Evolutionary conservation across 2,888 invertebrate genomes (phyloP).

Genomic region (Mamestra brassicae): DNA sequence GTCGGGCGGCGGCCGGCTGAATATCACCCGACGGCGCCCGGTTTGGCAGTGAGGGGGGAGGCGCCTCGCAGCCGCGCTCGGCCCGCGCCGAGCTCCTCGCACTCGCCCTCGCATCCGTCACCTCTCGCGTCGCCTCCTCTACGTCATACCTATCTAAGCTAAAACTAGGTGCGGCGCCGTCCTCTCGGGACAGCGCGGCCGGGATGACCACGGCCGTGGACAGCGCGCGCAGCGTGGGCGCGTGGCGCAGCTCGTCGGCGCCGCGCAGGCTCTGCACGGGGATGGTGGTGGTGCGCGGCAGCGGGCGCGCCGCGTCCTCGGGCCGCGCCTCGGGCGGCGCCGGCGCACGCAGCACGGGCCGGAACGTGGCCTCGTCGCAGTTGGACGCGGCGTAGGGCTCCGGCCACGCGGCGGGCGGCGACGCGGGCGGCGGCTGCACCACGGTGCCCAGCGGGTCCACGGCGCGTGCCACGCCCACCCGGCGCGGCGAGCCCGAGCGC

Average conservation of each 20-base stretch:
- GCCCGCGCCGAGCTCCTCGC: slow-evolving; percentile 64
- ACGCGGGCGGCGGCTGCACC: slow-evolving; percentile 76
- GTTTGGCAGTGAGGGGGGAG: slow-evolving; percentile 81
- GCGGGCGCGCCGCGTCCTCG: slow-evolving; percentile 76
- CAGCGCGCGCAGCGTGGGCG: slow-evolving; percentile 65
- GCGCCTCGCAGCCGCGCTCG: slow-evolving; percentile 72
- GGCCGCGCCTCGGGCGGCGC: slow-evolving; percentile 79
- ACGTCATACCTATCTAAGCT: slow-evolving; percentile 67
- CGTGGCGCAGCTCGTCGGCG: slow-evolving; percentile 51
- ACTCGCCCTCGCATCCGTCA: slow-evolving; percentile 66
- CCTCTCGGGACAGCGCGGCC: slow-evolving; percentile 46
- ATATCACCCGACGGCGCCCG: slow-evolving; percentile 79
- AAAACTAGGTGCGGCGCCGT: slow-evolving; percentile 40
- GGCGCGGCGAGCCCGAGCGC: slow-evolving; percentile 77
- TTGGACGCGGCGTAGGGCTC: slow-evolving; percentile 86
- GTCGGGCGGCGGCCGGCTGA: slow-evolving; percentile 77
- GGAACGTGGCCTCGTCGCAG: slow-evolving; percentile 93
- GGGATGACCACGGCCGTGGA: slow-evolving; percentile 45
- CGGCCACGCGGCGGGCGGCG: slow-evolving; percentile 84
- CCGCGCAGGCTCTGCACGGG: slow-evolving; percentile 78
- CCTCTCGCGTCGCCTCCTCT: slow-evolving; percentile 67
- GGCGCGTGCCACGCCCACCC: slow-evolving; percentile 91
- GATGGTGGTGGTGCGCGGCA: slow-evolving; percentile 83
- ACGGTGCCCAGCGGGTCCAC: slow-evolving; percentile 92
- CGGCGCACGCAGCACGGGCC: slow-evolving; percentile 92